Conservation (phyloP, 2,888 invertebrate genomes). For the Erebia aethiops region DNA sequence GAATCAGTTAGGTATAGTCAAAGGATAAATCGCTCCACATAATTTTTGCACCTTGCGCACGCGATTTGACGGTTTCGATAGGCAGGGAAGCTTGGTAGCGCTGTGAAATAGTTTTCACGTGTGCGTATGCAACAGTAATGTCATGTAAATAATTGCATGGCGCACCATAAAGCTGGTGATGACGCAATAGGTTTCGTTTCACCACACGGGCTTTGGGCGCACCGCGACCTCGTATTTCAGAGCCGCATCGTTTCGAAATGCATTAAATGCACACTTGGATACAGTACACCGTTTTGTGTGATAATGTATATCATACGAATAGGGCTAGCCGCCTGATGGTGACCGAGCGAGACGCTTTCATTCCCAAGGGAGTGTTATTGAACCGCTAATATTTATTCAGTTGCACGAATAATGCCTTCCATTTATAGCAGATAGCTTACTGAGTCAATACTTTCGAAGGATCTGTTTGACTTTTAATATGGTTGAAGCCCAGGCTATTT, state of each 20-base stretch:
- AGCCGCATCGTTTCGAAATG: slow-evolving; percentile 81
- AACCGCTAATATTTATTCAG: slow-evolving; percentile 45
- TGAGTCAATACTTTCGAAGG: slow-evolving; percentile 13
- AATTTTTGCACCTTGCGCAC: too few relatives aligned
- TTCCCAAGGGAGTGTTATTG: slow-evolving; percentile 51
- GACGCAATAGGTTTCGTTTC: slow-evolving; percentile 80
- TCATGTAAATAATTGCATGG: slow-evolving; percentile 77
- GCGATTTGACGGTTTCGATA: not conserved
- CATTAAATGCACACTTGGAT: slow-evolving; percentile 79
- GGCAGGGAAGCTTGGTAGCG: not conserved
- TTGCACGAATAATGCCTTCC: slow-evolving; percentile 39
- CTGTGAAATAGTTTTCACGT: slow-evolving; percentile 52
- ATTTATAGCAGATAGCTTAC: slow-evolving; percentile 21
- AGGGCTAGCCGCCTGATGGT: slow-evolving; percentile 17
- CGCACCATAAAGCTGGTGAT: slow-evolving; percentile 73
- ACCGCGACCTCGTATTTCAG: slow-evolving; percentile 78
- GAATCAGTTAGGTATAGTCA: too few relatives aligned
- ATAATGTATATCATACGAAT: slow-evolving; percentile 37
- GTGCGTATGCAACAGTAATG: slow-evolving; percentile 63
- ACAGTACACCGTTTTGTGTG: slow-evolving; percentile 52
- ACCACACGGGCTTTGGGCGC: slow-evolving; percentile 74
- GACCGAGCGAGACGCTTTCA: slow-evolving; percentile 26
- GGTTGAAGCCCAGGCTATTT: slow-evolving; percentile 21
- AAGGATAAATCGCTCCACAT: too few relatives aligned
- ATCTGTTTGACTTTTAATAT: slow-evolving; percentile 2